Base-by-base conservation (phyloP, 2,888 invertebrate species). In the Luperina nickerlii region DNA sequence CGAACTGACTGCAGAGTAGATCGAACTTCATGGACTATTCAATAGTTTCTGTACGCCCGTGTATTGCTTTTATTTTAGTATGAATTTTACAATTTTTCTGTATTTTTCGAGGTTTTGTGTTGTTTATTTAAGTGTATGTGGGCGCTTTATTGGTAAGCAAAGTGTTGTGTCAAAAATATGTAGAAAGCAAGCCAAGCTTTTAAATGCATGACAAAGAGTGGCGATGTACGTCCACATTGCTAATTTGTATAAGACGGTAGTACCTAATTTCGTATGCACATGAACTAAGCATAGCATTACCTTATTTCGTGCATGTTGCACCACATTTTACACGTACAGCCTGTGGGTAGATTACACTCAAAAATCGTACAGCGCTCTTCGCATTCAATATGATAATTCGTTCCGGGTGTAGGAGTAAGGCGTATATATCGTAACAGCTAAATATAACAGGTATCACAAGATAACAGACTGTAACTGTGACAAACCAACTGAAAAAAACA, bases 11-110 rank as follows among this genome's bases (percentile, higher is more conserved):
- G 70, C 78, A n/a, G 63, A 69, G 76, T 20, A 78, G 83, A 82
- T 86, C 84, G 84, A 85, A 86, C 83, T 81, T 82, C 87, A 85
- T 83, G 74, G 82, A 87, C 85, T 88, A 90, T 90, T 89, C 90
- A 90, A 88, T 89, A 89, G 88, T 80, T 88, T 86, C 83, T 81
- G 76, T 75, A 74, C 38, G 66, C 67, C 74, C 24, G 63, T 62
- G 73, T 73, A 77, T 81, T 78, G 68, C 69, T 51, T 68, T 77
- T 74, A 76, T 74, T 81, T 45, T 7, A 42, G 57, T 69, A 68
- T 71, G 42, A n/a, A 65, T 60, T 74, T 74, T 27, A 20, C 8
- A n/a, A 51, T 65, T 68, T 68, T 57, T 11, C 6, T 60, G 32
- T 24, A 4, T 32, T 78, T 81, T 69, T 54, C 2, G 8, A 51